Base-by-base conservation (phyloP, 2,113 vertebrate species). In the Phalacrocorax pelagicus region DNA sequence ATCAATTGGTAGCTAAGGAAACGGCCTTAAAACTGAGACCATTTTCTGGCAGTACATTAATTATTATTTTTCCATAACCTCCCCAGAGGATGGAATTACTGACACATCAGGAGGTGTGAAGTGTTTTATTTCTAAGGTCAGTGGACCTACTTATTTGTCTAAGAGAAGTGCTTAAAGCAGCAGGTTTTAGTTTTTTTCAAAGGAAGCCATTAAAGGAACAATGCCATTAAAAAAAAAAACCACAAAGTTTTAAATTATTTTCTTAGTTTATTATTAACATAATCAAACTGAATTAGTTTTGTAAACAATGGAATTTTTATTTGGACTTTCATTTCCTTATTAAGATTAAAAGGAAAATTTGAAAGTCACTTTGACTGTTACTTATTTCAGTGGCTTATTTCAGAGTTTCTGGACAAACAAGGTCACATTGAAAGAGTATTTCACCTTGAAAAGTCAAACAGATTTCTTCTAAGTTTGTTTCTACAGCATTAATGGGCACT, bases 11-110 rank as follows among this genome's bases (percentile, higher is more conserved):
- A 90, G 67, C 92, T 88, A 94, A 91, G 93, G 90, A 96, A 96
- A 90, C 4, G 2, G 15, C 78, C 84, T 95, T 93, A 94, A 86
- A 93, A 92, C 49, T 69, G 72, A 92, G 80, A 51, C 54, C 13
- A n/a, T 86, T 94, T 96, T 95, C 72, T 93, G 82, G 52, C 59
- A 80, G 54, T 47, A 72, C 80, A 34, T 93, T 90, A 91, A 92
- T 94, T 95, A 90, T 81, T 88, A 92, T 89, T 94, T 97, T 97
- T 94, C 88, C 66, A 52, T 94, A 91, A 87, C 74, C 58, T 90
- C n/a, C 79, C 38, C 55, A 70, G 93, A 95, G 90, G 40, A 55
- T 74, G 74, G 70, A 93, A 94, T 88, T 94, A 93, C 75, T 95
- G 83, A 82, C 92, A 70, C 47, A 93, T 94, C 80, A 91, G 82